Evolutionary conservation across 2,797 vertebrate genomes (phyloP), one percentile per base, ranked within the genome.

Genomic region (Premnoplex brunnescens): DNA sequence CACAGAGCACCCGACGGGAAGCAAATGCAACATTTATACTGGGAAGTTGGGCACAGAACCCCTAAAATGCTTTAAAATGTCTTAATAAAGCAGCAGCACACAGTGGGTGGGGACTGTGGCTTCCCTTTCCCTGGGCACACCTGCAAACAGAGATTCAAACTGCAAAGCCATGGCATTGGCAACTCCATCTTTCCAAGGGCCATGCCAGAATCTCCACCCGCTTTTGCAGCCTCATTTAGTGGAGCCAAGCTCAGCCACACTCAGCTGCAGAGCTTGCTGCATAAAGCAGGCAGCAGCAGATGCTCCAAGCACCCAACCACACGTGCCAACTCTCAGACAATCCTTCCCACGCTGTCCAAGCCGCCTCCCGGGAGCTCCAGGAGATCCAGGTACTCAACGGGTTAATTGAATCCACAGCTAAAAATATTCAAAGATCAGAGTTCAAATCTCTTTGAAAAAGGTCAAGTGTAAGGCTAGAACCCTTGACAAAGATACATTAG

Each of bases 391-490:
- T 91, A 93, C 64, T 56, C 51, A n/a, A 71, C 68, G 69, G 72
- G 60, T 76, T 96, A 97, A 97, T 12, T 63, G 85, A 96, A 94
- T 66, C 92, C 94, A 80, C 44, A 66, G 84, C 73, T 97, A 97
- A 97, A 95, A 97, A 97, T 96, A 98, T 43, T 74, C 87, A 97
- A 98, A 98, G 97, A 98, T 97, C 98, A 98, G 96, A 97, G 98
- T 98, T 98, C 98, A 98, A 63, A 84, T 93, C 64, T 97, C 87
- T 92, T 74, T 36, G 52, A 67, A 96, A 98, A 98, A 98, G 97
- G 97, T 97, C 97, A 97, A 30, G 66, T 3, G 52, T 86, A 79
- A 93, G 54, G 48, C 20, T 58, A 60, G 85, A 85, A 86, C 78
- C 77, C 69, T 97, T 98, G 96, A 97, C 97, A 97, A 75, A 76